Evolutionary conservation across 1,140 invertebrate genomes (phyloP).

Genomic region (Tribolium madens): DNA sequence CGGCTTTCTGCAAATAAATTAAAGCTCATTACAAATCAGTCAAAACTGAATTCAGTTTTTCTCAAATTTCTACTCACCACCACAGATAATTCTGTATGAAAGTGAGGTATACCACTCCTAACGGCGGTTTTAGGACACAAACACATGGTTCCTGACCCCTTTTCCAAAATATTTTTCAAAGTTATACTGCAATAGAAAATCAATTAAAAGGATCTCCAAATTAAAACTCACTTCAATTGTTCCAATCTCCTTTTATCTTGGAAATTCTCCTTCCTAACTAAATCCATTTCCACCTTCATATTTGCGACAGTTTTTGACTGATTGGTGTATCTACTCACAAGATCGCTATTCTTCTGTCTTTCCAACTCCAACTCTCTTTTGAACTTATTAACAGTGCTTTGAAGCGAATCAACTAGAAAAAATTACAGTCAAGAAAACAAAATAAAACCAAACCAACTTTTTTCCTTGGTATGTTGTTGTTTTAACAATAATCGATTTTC

Average conservation of each 20-base stretch:
- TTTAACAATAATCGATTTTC: slow-evolving; percentile 5
- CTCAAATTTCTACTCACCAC: not conserved
- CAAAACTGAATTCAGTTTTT: not conserved
- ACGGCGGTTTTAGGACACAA: not conserved
- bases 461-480: slow-evolving; percentile 17
- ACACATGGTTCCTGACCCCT: not conserved
- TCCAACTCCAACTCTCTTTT: slow-evolving; percentile 43
- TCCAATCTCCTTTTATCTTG: slow-evolving; percentile 8
- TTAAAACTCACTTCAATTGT: slow-evolving; percentile 1
- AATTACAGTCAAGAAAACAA: not conserved
- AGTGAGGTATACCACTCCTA: not conserved
- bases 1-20: not conserved
- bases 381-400: slow-evolving; percentile 38
- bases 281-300: slow-evolving; percentile 45
- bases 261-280: slow-evolving; percentile 31
- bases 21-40: not conserved
- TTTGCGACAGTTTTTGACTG: slow-evolving; percentile 47
- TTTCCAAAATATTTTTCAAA: slow-evolving; percentile 8
- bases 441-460: slow-evolving; percentile 13
- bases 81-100: not conserved
- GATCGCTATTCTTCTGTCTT: slow-evolving; percentile 46
- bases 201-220: not conserved
- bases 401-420: slow-evolving; percentile 11
- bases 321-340: slow-evolving; percentile 25
- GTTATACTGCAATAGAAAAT: not conserved